A percentile compares a stretch with the other conserved stretches of the same genome.
Evolutionary conservation across 1,140 invertebrate genomes (phyloP).

Genomic region (Zaprionus ghesquierei): DNA sequence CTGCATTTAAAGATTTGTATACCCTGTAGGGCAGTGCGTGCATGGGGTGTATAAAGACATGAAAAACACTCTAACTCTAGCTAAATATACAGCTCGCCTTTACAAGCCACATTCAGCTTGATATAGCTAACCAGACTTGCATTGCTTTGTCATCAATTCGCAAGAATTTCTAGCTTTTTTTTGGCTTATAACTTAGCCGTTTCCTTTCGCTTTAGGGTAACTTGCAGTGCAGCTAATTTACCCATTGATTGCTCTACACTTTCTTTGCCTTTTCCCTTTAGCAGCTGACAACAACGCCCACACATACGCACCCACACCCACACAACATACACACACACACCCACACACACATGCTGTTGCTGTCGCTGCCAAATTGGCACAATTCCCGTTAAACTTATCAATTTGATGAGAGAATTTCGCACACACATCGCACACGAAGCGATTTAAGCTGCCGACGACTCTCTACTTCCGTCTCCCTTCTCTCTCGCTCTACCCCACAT

Average conservation of each 20-base stretch:
- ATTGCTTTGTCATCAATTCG: no score
- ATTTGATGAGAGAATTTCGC: conserved; percentile 63
- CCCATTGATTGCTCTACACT: not conserved
- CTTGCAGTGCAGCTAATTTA: not conserved
- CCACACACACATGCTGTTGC: conserved; percentile 1
- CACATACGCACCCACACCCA: not conserved
- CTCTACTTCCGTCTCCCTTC: not conserved
- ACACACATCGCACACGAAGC: conserved; percentile 4
- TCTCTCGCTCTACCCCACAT: not conserved
- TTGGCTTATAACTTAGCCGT: not conserved
- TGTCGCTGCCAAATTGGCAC: conserved; percentile 70
- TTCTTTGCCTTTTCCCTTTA: conserved; percentile 13
- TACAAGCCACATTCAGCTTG: no score
- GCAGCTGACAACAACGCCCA: conserved; percentile 51
- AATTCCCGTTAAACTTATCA: conserved; percentile 77
- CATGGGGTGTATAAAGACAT: not conserved
- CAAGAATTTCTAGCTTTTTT: not conserved
- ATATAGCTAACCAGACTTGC: no score
- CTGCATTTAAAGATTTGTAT: conserved; percentile 54
- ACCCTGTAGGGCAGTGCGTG: not conserved
- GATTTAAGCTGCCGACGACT: not conserved
- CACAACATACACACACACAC: conserved; percentile 21
- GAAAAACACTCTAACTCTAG: no score
- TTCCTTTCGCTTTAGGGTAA: not conserved
- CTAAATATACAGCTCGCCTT: no score